Evolutionary conservation across 1,140 invertebrate genomes (phyloP), one percentile per base, ranked within the genome.

Genomic region (Drosophila cardini): DNA sequence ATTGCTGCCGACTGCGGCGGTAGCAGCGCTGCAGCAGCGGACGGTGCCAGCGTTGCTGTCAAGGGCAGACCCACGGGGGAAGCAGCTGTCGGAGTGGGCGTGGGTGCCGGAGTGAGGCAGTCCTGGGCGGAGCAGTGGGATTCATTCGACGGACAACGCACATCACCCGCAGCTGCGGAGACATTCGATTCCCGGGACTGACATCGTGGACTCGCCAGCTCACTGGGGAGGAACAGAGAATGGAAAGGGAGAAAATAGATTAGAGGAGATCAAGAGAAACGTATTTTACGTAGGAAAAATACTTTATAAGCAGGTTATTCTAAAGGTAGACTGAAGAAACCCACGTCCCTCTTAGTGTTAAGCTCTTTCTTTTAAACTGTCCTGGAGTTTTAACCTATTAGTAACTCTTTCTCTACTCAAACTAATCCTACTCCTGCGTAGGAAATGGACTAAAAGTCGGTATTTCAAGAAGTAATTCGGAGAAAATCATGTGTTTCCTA

Each of bases 1-100:
- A 96, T 95, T 2, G 95, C 95, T 4, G 96, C 96, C 1, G 96
- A 95, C 87, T 96, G 95, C 15, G 95, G 94, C n/a, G 95, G 95
- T 76, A 96, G 89, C 9, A 96, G 93, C 0, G 95, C 93, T 1
- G 94, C 94, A 3, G 94, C 93, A 15, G 94, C 92, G 2, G 93
- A 92, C 5, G 94, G 94, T 38, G 95, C 91, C 61, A 92, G 68
- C 2, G 93, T 93, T 1, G 91, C 93, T 65, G 91, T 94, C 81
- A 92, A 90, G 69, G 94, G 71, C 83, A 94, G 69, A 72, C 94
- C 92, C 91, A 94, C 70, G 70, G 94, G 90, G 90, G 93, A 93
- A 77, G 90, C 89, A 52, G 91, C 91, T 78, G 87, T 92, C 80
- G 65, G 93, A 77, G 92, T 93, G 74, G 91, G 92, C 85, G 90